phyloP scores from a whole-genome alignment of 2,888 invertebrate genomes.

The Hydriomena furcata region DNA sequence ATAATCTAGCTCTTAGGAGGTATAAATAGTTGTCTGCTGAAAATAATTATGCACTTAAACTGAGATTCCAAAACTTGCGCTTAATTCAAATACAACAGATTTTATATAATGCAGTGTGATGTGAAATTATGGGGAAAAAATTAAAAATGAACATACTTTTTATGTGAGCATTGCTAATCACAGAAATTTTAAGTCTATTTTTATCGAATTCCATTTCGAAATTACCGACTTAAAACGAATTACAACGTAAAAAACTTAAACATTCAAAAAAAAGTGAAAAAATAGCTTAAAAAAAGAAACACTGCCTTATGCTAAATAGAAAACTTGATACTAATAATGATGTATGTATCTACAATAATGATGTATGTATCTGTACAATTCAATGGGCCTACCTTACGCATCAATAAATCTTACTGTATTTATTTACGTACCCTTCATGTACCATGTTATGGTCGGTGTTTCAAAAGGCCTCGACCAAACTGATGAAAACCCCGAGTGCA shows the following conservation, averaged over 20 bases:
- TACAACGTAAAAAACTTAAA: slow-evolving; percentile 31
- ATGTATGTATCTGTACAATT: slow-evolving; percentile 50
- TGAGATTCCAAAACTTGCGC: slow-evolving; percentile 8
- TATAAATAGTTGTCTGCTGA: background rate
- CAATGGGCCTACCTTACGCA: slow-evolving; percentile 58
- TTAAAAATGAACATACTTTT: background rate
- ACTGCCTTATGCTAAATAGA: slow-evolving; percentile 39
- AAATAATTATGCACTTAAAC: background rate
- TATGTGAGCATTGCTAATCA: slow-evolving; percentile 17
- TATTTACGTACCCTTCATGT: too few species aligned
- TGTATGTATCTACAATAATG: too few species aligned
- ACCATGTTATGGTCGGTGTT: too few species aligned
- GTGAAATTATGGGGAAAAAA: slow-evolving; percentile 1
- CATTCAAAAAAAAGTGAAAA: slow-evolving; percentile 39
- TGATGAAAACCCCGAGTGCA: too few species aligned
- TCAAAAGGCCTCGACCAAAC: too few species aligned
- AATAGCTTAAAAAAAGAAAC: slow-evolving; percentile 41
- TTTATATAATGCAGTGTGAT: slow-evolving; percentile 1
- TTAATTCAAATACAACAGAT: background rate
- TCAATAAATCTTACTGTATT: too few species aligned
- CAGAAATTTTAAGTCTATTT: slow-evolving; percentile 18
- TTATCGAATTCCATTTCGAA: slow-evolving; percentile 23
- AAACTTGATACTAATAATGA: too few species aligned
- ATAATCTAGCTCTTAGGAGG: background rate
- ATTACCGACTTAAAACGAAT: slow-evolving; percentile 19